These are phyloP conservation scores for Therioaphis trifolii DNA, from an alignment of 2,888 invertebrate species.

Conservation along the genomic window DNA sequence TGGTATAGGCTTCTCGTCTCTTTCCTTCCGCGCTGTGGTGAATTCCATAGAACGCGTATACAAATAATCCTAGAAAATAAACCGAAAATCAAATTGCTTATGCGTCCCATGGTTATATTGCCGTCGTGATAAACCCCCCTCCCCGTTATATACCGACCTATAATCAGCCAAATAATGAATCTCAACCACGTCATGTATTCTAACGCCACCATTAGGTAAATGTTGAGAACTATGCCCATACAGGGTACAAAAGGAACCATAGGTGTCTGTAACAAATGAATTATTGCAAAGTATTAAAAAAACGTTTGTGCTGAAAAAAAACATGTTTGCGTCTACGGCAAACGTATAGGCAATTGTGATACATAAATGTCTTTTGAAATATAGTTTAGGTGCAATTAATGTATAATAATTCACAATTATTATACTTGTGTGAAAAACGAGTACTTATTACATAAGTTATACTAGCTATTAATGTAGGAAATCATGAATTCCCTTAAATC, in stretches of 20 bases:
- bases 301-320: no score
- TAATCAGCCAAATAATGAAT: constrained; percentile 81
- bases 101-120: no score
- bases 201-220: constrained; percentile 86
- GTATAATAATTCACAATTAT: no score
- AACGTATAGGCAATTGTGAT: background rate
- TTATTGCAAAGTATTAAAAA: background rate
- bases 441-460: no score
- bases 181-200: constrained; percentile 85
- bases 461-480: no score
- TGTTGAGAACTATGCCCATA: constrained; percentile 83
- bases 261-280: constrained; percentile 72
- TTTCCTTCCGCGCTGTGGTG: constrained; percentile 23
- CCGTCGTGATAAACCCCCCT: no score
- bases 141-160: constrained; percentile 78
- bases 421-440: no score
- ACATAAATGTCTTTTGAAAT: background rate
- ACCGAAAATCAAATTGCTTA: no score
- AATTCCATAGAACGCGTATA: constrained; percentile 43
- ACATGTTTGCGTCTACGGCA: no score
- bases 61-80: constrained; percentile 14
- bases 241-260: constrained; percentile 86
- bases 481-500: background rate
- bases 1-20: background rate
- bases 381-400: no score